Conservation (phyloP, 2,797 vertebrate genomes). For the Karalla daura region DNA sequence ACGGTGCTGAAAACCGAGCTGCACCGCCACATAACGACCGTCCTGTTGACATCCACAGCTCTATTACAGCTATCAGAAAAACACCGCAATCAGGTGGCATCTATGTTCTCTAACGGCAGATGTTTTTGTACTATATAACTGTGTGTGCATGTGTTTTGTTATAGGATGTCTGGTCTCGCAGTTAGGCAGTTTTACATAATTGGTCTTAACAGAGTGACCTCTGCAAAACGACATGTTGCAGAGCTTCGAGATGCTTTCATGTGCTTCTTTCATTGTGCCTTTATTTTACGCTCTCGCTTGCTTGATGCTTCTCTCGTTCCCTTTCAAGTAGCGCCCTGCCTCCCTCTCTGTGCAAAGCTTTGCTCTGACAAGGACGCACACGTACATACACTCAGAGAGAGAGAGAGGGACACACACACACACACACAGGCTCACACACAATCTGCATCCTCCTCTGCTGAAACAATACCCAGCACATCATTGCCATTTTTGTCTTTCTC, state of each 20-base stretch:
- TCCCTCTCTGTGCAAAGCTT: constrained; percentile 36
- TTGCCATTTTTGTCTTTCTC: constrained; percentile 57
- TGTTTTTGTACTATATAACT: background rate
- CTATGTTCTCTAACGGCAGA: background rate
- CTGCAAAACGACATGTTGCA: background rate
- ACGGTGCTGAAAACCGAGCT: background rate
- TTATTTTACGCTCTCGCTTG: constrained; percentile 4
- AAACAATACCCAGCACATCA: constrained; percentile 23
- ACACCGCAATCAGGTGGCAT: background rate
- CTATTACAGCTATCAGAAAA: too few species aligned
- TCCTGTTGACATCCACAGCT: background rate
- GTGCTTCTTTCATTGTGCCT: constrained; percentile 3
- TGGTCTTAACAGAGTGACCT: constrained; percentile 12
- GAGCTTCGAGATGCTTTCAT: constrained; percentile 33
- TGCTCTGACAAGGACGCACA: constrained; percentile 19
- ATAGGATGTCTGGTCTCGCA: background rate
- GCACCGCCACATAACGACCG: background rate
- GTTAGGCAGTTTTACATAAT: constrained; percentile 3
- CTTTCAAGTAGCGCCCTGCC: constrained; percentile 32
- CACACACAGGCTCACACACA: background rate
- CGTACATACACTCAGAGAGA: background rate
- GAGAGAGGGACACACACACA: constrained; percentile 1
- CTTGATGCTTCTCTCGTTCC: constrained; percentile 29
- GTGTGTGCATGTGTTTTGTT: background rate
- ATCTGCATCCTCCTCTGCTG: constrained; percentile 30